These are phyloP conservation scores for Bilobella aurantiaca DNA, from an alignment of 1,140 invertebrate species.

Conservation along the genomic window DNA sequence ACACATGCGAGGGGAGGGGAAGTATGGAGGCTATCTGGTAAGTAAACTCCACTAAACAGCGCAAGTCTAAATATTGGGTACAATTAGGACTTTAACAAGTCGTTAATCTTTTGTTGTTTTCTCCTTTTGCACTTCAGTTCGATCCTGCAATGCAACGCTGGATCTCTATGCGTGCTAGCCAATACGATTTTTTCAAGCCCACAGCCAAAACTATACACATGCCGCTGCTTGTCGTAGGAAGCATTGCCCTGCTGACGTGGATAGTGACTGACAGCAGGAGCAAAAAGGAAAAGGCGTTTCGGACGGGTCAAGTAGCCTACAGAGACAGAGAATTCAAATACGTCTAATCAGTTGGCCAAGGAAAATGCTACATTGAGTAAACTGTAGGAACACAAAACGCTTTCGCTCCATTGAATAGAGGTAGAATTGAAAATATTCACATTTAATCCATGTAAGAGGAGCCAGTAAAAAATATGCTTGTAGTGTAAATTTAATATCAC, in stretches of 20 bases:
- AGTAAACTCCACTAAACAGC: conserved; percentile 38
- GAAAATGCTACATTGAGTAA: too few relatives aligned
- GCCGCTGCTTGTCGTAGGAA: conserved; percentile 45
- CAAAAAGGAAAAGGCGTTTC: conserved; percentile 46
- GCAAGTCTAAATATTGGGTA: too few relatives aligned
- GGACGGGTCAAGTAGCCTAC: conserved; percentile 59
- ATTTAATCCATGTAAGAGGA: too few relatives aligned
- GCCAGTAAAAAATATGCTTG: too few relatives aligned
- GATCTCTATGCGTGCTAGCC: conserved; percentile 52
- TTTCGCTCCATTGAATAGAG: too few relatives aligned
- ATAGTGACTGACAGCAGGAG: conserved; percentile 44
- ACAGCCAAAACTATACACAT: conserved; percentile 48
- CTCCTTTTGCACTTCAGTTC: conserved; percentile 52
- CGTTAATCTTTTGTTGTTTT: not conserved
- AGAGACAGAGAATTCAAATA: conserved; percentile 56
- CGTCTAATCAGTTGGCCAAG: too few relatives aligned
- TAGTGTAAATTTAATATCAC: too few relatives aligned
- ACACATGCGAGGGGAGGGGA: conserved; percentile 44
- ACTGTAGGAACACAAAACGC: too few relatives aligned
- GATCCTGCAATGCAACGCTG: conserved; percentile 61
- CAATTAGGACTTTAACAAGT: not conserved
- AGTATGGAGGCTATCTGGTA: conserved; percentile 52
- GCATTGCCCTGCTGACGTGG: conserved; percentile 48
- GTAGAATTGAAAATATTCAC: too few relatives aligned
- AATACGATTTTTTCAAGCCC: conserved; percentile 56